Base-by-base conservation (phyloP, 1,140 invertebrate genomes). In the Drosophila athabasca region DNA sequence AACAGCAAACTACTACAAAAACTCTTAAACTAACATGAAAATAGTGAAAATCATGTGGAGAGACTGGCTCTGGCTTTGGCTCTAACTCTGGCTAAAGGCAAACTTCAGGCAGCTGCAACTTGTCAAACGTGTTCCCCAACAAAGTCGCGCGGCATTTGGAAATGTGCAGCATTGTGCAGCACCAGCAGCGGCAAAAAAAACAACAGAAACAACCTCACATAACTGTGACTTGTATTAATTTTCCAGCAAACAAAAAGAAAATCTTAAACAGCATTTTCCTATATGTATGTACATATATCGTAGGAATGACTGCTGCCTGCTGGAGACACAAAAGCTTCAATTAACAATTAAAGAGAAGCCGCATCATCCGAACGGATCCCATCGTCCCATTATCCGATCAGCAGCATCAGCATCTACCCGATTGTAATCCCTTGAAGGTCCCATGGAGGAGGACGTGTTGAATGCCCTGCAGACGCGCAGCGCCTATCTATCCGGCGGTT, bases 401-500 rank as follows among this genome's bases (percentile, higher is more conserved):
- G 0, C 24, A 59, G 11, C 57, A 15, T 19, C 44, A 61, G 35
- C 35, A 7, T 22, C 22, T 17, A 7, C 15, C 8, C 9, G n/a
- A 26, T 43, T 1, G 8, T n/a, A 26, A 50, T 17, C 31, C 26
- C 35, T 39, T 4, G 11, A 13, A 39, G 44, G 17, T 19, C 17
- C 17, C 6, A 92, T 92, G 91, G 93, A 93, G 60, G 89, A 90
- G 61, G 92, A 93, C 57, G 92, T 93, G 62, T 91, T 93, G 77
- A 92, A 92, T 71, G 92, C 91, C 54, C 82, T 94, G 76, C 92
- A 93, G 84, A 93, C 92, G 59, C 92, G 93, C 71, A 74, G 94
- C 69, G 94, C 93, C 59, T 93, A 93, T 79, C 89, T 95, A 61
- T 94, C 95, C 49, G 95, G 95, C 54, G 94, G 95, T 60, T 92